Percentiles rank a stretch among this genome's conserved stretches.
Conservation (phyloP, 2,797 vertebrate species). For the Sebastes cheni region DNA sequence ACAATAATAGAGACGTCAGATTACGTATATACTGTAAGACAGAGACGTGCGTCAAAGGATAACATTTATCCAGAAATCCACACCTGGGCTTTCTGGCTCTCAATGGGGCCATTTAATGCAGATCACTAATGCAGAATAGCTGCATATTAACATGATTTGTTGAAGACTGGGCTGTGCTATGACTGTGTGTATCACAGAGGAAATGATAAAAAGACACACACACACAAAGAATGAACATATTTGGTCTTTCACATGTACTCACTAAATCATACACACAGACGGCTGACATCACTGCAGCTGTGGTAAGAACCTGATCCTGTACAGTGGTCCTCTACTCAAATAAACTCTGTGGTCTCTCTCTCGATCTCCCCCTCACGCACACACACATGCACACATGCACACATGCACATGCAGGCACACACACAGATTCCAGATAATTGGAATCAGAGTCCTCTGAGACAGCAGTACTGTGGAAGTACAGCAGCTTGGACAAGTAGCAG, state of each 20-base stretch:
- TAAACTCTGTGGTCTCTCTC: conserved; percentile 52
- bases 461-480: neutral
- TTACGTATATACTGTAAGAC: neutral
- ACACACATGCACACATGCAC: neutral
- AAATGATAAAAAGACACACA: conserved; percentile 15
- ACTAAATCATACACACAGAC: conserved; percentile 21
- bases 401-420: neutral
- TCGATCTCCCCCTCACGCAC: neutral
- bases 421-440: conserved; percentile 35
- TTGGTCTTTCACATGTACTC: conserved; percentile 2
- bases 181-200: conserved; percentile 1
- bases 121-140: neutral
- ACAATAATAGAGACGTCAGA: neutral
- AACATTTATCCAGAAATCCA: conserved; percentile 2
- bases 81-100: conserved; percentile 7
- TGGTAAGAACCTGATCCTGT: conserved; percentile 62
- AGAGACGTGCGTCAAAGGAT: neutral
- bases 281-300: conserved; percentile 74
- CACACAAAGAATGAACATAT: neutral
- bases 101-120: neutral
- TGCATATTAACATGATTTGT: conserved; percentile 21
- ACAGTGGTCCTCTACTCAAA: conserved; percentile 63
- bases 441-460: conserved; percentile 48
- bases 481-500: conserved; percentile 34
- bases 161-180: neutral